A percentile compares a stretch with the other conserved stretches of the same genome.
These are phyloP conservation scores for Tetrao urogallus DNA, from an alignment of 2,113 vertebrate genomes.

Conservation along the genomic window DNA sequence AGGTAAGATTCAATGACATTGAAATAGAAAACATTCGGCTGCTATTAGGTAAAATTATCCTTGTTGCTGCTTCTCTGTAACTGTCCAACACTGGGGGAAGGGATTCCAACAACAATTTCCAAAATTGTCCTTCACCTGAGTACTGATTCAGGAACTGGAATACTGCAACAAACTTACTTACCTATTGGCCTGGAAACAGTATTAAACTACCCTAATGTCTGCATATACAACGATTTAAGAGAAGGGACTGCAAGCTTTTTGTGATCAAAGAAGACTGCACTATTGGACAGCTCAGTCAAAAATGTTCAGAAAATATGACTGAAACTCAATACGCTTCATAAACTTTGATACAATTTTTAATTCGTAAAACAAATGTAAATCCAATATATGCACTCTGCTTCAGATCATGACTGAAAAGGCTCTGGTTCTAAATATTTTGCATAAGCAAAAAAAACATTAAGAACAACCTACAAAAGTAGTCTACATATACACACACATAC, in stretches of 20 bases:
- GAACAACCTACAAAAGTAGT: constrained; percentile 1
- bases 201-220: background rate
- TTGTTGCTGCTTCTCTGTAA: background rate
- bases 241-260: background rate
- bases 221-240: background rate
- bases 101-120: background rate
- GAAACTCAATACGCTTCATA: background rate
- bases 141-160: background rate
- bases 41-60: constrained; percentile 49
- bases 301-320: background rate
- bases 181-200: background rate
- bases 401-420: constrained; percentile 41
- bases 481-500: background rate
- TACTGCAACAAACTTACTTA: background rate
- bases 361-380: constrained; percentile 43
- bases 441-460: constrained; percentile 30
- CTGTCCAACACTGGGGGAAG: background rate
- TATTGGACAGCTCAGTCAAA: background rate
- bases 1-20: background rate
- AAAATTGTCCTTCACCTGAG: background rate
- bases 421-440: constrained; percentile 29
- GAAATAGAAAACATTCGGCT: constrained; percentile 36
- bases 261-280: background rate
- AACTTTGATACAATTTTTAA: constrained; percentile 12
- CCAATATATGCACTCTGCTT: constrained; percentile 22